phyloP scores from a whole-genome alignment of 2,113 vertebrate species.

The Anoura caudifer region DNA sequence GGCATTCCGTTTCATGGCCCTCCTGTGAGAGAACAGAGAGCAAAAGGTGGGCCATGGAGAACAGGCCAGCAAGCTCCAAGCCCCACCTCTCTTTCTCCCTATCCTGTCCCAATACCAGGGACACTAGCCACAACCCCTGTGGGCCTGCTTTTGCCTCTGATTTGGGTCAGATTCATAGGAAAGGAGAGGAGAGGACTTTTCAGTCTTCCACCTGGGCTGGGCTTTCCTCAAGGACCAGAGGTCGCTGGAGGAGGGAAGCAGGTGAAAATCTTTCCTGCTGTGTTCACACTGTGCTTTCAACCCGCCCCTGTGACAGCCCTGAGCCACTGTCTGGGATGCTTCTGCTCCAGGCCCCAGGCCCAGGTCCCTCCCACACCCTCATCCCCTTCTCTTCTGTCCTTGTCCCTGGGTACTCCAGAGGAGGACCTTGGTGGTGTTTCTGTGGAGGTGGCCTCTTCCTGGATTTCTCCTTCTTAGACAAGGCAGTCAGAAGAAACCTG shows the following conservation, averaged over 20 bases:
- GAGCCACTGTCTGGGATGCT: background rate
- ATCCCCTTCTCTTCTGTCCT: background rate
- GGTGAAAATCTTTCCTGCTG: background rate
- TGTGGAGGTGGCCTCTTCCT: background rate
- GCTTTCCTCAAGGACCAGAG: background rate
- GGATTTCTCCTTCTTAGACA: background rate
- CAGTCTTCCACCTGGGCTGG: background rate
- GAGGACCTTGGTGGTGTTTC: background rate
- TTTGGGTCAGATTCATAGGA: background rate
- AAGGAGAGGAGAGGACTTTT: background rate
- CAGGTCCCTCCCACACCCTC: background rate
- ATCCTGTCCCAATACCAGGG: rapidly evolving
- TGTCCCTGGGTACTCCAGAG: background rate
- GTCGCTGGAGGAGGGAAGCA: too few relatives aligned
- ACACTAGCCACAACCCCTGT: background rate
- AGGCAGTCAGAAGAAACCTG: background rate
- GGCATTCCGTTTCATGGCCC: conserved; percentile 78
- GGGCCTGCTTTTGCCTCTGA: background rate
- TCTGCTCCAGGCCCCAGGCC: background rate
- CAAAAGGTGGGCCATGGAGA: rapidly evolving
- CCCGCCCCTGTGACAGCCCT: rapidly evolving
- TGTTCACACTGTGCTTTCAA: background rate
- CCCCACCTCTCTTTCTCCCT: background rate
- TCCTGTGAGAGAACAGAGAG: conserved; percentile 56
- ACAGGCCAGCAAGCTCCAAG: too few relatives aligned